Base-by-base conservation (phyloP, 2,888 invertebrate species). In the Zelleria hepariella region DNA sequence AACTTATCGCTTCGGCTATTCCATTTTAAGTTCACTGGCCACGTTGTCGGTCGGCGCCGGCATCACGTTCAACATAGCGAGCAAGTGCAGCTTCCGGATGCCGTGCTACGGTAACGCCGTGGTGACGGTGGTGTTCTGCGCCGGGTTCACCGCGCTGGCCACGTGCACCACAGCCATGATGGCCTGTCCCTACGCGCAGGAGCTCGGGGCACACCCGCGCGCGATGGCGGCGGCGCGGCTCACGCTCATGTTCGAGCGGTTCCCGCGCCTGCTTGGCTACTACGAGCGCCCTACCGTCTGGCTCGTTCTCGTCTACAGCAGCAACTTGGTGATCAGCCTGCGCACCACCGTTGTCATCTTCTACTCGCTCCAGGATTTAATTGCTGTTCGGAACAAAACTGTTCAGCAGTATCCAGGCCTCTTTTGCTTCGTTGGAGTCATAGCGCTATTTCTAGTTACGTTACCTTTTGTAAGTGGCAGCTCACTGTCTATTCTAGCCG, bases 31-130 rank as follows among this genome's bases (percentile, higher is more conserved):
- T n/a, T n/a, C n/a, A n/a, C n/a, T n/a, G n/a, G n/a, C n/a, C n/a
- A 68, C 68, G 48, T 66, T 84, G 20, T 73, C 76, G 2, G 62
- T 82, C 0, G 87, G 87, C 1, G 67, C 80, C 0, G 87, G 87
- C 0, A 52, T 82, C 0, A 65, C 73, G 2, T 74, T 79, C 20
- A 81, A 78, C 63, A 59, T 82, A 49, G 73, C 75, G 1, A 74
- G 80, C 0, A 68, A 66, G 26, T 67, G 73, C 2, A 67, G 77
- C 0, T 86, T 87, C 64, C 74, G 84, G 5, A 67, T 79, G 6
- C 80, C 85, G 0, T 80, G 80, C 63, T 86, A 81, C 62, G 72
- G 80, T 7, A 79, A 82, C 61, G 68, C 72, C 2, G 79, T 84
- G 7, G 68, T 80, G 18, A 66, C 74, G 5, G 74, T 78, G 1